Evolutionary conservation across 30 jellyfish, hydroid and myxozoan species (phyloP).

Genomic region (Aurelia sp.): DNA sequence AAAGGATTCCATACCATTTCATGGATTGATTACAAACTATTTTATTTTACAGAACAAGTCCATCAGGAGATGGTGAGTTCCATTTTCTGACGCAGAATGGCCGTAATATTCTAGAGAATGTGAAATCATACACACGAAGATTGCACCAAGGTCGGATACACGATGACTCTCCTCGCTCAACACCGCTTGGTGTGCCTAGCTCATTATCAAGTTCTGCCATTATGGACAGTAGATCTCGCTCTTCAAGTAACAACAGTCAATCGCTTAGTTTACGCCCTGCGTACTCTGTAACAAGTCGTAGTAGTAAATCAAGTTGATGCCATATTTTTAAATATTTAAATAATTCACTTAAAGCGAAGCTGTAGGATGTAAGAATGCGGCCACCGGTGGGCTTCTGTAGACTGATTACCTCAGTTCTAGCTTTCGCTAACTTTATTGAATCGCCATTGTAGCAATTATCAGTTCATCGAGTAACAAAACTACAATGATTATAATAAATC

Average conservation of each 20-base stretch:
- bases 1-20: no score
- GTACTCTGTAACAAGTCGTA: slow-evolving; percentile 59
- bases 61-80: slow-evolving; percentile 83
- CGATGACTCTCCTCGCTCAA: slow-evolving; percentile 93
- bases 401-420: no score
- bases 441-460: no score
- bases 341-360: no score
- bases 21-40: no score
- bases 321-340: no score
- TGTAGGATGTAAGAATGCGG: no score
- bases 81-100: slow-evolving; percentile 93
- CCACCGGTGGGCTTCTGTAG: no score
- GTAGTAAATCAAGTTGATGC: slow-evolving; percentile 49
- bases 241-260: slow-evolving; percentile 83
- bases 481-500: no score
- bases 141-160: slow-evolving; percentile 78
- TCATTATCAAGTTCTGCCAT: slow-evolving; percentile 74
- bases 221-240: slow-evolving; percentile 86
- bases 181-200: slow-evolving; percentile 77
- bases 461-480: no score
- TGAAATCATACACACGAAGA: slow-evolving; percentile 82
- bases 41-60: slow-evolving; percentile 72
- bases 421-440: no score
- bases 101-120: slow-evolving; percentile 89
- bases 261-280: slow-evolving; percentile 73